Percentiles rank a stretch among this genome's conserved stretches.
Evolutionary conservation across 1,140 invertebrate species (phyloP).

Genomic region (Lordiphosa collinella): DNA sequence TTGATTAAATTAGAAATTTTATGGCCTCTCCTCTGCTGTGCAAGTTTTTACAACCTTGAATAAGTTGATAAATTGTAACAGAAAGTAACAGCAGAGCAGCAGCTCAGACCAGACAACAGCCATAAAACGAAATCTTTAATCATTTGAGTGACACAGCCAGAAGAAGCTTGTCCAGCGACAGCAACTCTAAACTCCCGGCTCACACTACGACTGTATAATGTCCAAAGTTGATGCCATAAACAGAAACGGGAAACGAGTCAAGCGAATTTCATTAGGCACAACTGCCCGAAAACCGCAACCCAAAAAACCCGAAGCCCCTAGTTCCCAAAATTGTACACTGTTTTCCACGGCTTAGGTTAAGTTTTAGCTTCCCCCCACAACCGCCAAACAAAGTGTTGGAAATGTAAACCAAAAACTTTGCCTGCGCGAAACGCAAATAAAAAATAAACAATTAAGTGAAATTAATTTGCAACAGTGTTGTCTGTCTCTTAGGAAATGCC

Average conservation of each 20-base stretch:
- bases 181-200: neutral
- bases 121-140: slow-evolving; percentile 75
- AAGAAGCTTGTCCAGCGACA: slow-evolving; percentile 21
- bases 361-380: neutral
- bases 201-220: slow-evolving; percentile 42
- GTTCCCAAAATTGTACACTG: slow-evolving; percentile 1
- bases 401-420: slow-evolving; percentile 58
- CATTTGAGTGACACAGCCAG: slow-evolving; percentile 69
- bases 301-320: slow-evolving; percentile 1
- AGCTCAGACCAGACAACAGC: neutral
- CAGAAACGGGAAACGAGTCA: slow-evolving; percentile 52
- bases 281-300: slow-evolving; percentile 34
- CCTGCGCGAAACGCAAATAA: slow-evolving; percentile 36
- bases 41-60: slow-evolving; percentile 70
- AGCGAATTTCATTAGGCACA: slow-evolving; percentile 60
- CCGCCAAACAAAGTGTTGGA: slow-evolving; percentile 22
- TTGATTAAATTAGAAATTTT: slow-evolving; percentile 76
- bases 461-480: slow-evolving; percentile 71
- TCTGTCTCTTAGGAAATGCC: neutral
- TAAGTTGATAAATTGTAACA: slow-evolving; percentile 67
- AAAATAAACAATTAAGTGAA: slow-evolving; percentile 57
- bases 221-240: slow-evolving; percentile 62
- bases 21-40: slow-evolving; percentile 45
- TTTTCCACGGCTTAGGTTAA: no score
- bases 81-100: slow-evolving; percentile 46